phyloP scores from a whole-genome alignment of 2,888 invertebrate genomes.

The Acanthosepion lycidas region DNA sequence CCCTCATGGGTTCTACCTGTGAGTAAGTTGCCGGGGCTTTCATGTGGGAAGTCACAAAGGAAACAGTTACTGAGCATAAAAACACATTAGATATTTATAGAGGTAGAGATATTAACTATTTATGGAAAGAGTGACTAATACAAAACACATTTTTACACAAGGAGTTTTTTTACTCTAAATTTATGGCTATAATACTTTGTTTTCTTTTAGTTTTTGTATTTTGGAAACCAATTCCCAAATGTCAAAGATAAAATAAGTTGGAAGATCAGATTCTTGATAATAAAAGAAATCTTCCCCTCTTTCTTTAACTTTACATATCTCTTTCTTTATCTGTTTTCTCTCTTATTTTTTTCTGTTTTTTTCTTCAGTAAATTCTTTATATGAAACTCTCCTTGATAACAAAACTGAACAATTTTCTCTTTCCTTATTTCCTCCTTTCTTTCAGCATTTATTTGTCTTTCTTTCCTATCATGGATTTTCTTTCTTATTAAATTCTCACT shows the following conservation, averaged over 20 bases:
- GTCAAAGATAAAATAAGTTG: background rate
- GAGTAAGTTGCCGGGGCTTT: background rate
- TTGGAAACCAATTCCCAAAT: background rate
- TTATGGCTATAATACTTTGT: background rate
- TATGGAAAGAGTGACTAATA: background rate
- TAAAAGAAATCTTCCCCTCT: background rate
- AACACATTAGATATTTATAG: background rate
- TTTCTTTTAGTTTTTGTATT: background rate
- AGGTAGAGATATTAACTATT: background rate
- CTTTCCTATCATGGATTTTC: background rate
- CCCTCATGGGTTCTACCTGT: background rate
- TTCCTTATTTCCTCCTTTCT: background rate
- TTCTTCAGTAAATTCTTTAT: too few relatives aligned
- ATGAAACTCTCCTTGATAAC: too few relatives aligned
- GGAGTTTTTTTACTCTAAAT: background rate
- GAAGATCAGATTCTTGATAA: background rate
- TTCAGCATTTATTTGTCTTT: background rate
- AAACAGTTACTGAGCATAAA: background rate
- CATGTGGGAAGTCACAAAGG: background rate
- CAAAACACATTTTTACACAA: slow-evolving; percentile 24
- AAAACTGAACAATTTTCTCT: background rate
- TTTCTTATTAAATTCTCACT: background rate
- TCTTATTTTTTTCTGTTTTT: background rate
- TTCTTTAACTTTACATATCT: background rate
- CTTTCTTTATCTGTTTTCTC: background rate